These are phyloP conservation scores for Nebria ingens DNA, from an alignment of 1,140 invertebrate species.

Conservation along the genomic window DNA sequence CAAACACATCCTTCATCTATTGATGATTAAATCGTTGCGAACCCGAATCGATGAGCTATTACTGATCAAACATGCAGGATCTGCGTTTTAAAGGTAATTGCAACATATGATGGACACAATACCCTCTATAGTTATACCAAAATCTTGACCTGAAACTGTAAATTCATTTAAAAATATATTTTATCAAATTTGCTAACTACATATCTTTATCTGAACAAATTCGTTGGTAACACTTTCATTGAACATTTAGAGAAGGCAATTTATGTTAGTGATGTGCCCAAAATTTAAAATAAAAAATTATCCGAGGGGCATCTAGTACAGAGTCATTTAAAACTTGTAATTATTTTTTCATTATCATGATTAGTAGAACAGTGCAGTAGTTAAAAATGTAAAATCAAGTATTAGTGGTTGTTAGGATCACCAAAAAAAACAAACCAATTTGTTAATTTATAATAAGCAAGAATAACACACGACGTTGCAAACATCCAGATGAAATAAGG, in stretches of 20 bases:
- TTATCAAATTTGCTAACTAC: neutral
- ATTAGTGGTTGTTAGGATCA: neutral
- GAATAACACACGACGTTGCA: neutral
- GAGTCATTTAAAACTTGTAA: no score
- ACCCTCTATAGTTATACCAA: conserved; percentile 1
- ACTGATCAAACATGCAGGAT: conserved; percentile 1
- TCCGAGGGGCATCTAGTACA: no score
- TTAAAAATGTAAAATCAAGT: neutral
- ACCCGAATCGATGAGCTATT: no score
- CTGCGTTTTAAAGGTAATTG: conserved; percentile 7
- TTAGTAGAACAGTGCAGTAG: neutral
- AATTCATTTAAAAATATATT: neutral
- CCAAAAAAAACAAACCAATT: neutral
- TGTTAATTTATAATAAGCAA: neutral
- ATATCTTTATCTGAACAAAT: no score
- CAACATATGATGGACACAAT: conserved; percentile 7
- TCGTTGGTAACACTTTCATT: no score
- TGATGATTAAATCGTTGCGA: neutral
- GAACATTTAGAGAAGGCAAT: neutral
- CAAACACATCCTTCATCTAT: no score
- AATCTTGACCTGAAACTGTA: conserved; percentile 6
- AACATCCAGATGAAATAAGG: neutral
- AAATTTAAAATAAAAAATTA: neutral
- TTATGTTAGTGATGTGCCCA: neutral
- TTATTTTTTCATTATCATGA: no score